phyloP scores from a whole-genome alignment of 2,113 vertebrate species.

The Syngnathoides biaculeatus region DNA sequence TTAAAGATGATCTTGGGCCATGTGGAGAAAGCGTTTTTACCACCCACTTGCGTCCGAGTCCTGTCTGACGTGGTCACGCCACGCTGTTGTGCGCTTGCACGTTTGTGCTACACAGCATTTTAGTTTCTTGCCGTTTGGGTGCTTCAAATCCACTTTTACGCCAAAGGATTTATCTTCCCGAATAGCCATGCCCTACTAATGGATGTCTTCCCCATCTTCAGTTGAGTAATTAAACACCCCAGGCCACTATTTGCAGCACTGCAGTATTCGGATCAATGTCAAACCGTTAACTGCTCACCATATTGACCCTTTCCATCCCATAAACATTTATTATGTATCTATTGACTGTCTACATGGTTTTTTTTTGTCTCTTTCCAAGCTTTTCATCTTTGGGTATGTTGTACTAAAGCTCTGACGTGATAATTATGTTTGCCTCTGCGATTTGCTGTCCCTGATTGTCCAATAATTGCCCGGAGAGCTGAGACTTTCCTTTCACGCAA shows the following conservation, averaged over 20 bases:
- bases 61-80: no score
- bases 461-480: conserved; percentile 23
- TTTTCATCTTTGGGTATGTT: conserved; percentile 3
- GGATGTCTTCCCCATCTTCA: no score
- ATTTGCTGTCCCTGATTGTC: conserved; percentile 6
- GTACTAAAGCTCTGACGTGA: conserved; percentile 18
- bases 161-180: no score
- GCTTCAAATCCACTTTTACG: no score
- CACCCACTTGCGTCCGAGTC: no score
- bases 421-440: conserved; percentile 16
- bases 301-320: background rate
- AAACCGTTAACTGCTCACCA: background rate
- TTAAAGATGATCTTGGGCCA: no score
- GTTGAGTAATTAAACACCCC: no score
- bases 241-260: background rate
- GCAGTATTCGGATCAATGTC: background rate
- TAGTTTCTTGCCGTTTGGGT: no score
- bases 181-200: no score
- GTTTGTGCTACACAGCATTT: no score
- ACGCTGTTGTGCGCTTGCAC: no score
- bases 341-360: background rate
- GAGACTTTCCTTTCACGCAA: conserved; percentile 34
- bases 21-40: no score
- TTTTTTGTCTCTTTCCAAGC: background rate
- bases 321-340: conserved; percentile 25